A percentile compares a stretch with the other conserved stretches of the same genome.
Conservation (phyloP, 35 echinoderm and acorn worm genomes). For the Strongylocentrotus purpuratus region DNA sequence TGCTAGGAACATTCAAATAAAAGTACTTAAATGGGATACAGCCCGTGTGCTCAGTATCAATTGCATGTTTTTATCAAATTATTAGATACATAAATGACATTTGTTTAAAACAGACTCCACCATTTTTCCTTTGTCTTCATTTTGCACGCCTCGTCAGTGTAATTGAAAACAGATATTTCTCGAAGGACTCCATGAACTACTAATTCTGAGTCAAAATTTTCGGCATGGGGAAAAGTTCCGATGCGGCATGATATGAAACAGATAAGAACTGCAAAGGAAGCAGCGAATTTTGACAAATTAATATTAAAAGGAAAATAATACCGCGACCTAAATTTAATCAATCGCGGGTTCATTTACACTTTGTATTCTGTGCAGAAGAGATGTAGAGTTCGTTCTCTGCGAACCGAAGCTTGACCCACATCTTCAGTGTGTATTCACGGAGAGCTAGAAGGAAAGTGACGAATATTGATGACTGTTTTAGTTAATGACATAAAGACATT, state of each 20-base stretch:
- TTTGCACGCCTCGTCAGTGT: background rate
- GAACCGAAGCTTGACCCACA: background rate
- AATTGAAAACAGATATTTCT: constrained; percentile 4
- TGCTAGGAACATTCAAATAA: too few species aligned
- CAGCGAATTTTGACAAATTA: constrained; percentile 4
- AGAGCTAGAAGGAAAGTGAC: background rate
- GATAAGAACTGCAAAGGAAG: background rate
- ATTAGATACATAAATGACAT: too few species aligned
- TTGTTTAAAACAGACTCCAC: background rate
- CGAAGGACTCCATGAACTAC: background rate
- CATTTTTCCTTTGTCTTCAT: background rate
- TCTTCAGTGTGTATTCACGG: background rate
- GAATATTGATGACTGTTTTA: background rate
- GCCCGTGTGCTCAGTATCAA: too few species aligned
- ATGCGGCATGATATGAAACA: background rate
- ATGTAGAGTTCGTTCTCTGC: background rate
- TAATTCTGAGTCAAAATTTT: constrained; percentile 8
- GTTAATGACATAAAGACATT: background rate
- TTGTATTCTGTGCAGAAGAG: background rate
- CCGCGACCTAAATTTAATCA: background rate
- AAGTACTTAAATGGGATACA: too few species aligned
- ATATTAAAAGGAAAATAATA: background rate
- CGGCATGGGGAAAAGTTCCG: background rate
- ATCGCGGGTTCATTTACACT: background rate
- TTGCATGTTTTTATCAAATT: too few species aligned